Base-by-base conservation (phyloP, 2,888 invertebrate species). In the Lydus trimaculatus region DNA sequence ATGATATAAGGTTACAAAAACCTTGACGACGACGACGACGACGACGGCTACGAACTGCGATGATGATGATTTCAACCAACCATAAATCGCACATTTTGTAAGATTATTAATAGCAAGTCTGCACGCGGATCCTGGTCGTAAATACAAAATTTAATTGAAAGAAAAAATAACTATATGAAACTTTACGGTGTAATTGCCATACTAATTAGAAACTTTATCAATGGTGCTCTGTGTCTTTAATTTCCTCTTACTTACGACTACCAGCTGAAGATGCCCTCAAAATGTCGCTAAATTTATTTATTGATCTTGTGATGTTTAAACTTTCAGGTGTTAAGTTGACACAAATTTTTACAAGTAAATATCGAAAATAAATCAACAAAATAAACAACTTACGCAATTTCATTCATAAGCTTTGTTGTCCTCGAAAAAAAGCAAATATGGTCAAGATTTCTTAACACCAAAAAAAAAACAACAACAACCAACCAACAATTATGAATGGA, bases 1-100 rank as follows among this genome's bases (percentile, higher is more conserved):
- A 65, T 67, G 72, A 72, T 72, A 70, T 69, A 72, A 72, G 72
- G 71, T 72, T 70, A 72, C 70, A 43, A 17, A 1, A 67, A 71
- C 73, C 71, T 72, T 64, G 62, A 67, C 62, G 64, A 63, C 31
- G 28, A 64, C n/a, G n/a, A n/a, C n/a, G n/a, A n/a, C n/a, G n/a
- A n/a, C n/a, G n/a, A n/a, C n/a, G n/a, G n/a, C n/a, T n/a, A n/a
- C n/a, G n/a, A n/a, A n/a, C n/a, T n/a, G n/a, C n/a, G n/a, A n/a
- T n/a, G n/a, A 52, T 8, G 63, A 70, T 61, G 61, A 65, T 65
- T 63, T 52, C 36, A 43, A 60, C 31, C 52, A 63, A n/a, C 56
- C 62, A 61, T 65, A 68, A 68, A 68, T 68, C 56, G 64, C 58
- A 59, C 5, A 43, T 23, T 39, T n/a, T n/a, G n/a, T 62, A 52